These are phyloP conservation scores for Palloptera scutellata DNA, from an alignment of 2,888 invertebrate species.

Conservation along the genomic window DNA sequence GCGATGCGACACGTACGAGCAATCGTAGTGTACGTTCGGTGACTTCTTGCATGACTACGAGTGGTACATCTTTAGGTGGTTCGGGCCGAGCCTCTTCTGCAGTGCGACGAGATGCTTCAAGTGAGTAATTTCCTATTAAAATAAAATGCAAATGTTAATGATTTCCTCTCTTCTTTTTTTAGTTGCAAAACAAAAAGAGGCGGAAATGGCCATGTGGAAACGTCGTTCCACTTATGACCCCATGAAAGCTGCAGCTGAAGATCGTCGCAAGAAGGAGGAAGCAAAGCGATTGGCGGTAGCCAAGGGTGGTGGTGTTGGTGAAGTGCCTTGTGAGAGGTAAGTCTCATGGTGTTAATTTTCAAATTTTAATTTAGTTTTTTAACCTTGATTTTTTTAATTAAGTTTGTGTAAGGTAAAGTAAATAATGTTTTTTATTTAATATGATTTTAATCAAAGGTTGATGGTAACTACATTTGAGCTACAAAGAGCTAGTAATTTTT, in stretches of 20 bases:
- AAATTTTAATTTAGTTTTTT: not conserved
- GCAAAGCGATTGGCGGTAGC: constrained; percentile 63
- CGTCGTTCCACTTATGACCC: constrained; percentile 95
- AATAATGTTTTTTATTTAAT: no score
- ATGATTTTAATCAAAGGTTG: no score
- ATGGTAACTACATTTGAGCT: no score
- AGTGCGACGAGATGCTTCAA: constrained; percentile 56
- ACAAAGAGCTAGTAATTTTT: no score
- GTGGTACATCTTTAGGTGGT: constrained; percentile 51
- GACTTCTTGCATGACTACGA: constrained; percentile 54
- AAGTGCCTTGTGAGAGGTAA: constrained; percentile 58
- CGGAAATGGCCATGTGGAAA: constrained; percentile 94
- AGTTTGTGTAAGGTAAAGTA: no score
- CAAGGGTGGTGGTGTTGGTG: constrained; percentile 42
- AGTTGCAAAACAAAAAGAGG: constrained; percentile 76
- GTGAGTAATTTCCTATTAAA: constrained; percentile 41
- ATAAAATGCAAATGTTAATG: constrained; percentile 4
- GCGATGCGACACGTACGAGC: constrained; percentile 58
- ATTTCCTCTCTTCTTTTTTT: constrained; percentile 35
- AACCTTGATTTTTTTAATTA: not conserved
- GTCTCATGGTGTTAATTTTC: constrained; percentile 27
- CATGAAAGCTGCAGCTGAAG: constrained; percentile 89
- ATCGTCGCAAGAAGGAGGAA: constrained; percentile 72
- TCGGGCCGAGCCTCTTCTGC: constrained; percentile 52
- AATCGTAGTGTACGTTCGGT: constrained; percentile 62